A percentile compares a stretch with the other conserved stretches of the same genome.
These are phyloP conservation scores for Drosophila melanogaster DNA, from an alignment of 1,140 invertebrate genomes.

Conservation along the genomic window Release_6_plus_ISO1_MT NT_037436.4:4373501-4374000, in stretches of 20 bases:
- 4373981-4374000: constrained; percentile 6
- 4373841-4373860: constrained; percentile 12
- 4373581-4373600: neutral
- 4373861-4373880: constrained; percentile 11
- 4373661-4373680: too few relatives aligned
- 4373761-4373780: too few relatives aligned
- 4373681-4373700: neutral
- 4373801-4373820: neutral
- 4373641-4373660: too few relatives aligned
- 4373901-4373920: constrained; percentile 41
- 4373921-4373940: constrained; percentile 43
- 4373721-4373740: too few relatives aligned
- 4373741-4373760: too few relatives aligned
- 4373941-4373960: constrained; percentile 73
- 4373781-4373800: neutral
- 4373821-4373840: neutral
- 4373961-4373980: constrained; percentile 55
- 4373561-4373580: neutral
- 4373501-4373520: neutral
- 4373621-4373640: too few relatives aligned
- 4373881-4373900: constrained; percentile 29
- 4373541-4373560: neutral
- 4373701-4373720: neutral
- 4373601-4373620: neutral
- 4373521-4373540: constrained; percentile 1